Conservation (phyloP, 2,113 vertebrate genomes). For the Pelobates fuscus region DNA sequence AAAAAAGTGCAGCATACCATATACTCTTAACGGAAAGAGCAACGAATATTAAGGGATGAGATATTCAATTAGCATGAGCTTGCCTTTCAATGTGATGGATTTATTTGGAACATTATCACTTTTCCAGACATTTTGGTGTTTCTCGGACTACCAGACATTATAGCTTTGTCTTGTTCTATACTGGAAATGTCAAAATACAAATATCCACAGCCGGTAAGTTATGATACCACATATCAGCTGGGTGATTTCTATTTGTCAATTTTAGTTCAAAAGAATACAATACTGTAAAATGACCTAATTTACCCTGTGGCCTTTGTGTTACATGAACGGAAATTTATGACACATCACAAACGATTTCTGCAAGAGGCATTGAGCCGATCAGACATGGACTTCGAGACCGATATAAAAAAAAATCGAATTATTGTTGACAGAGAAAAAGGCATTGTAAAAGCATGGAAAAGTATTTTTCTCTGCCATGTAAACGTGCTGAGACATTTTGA, state of each 20-base stretch:
- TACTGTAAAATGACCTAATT: slow-evolving; percentile 14
- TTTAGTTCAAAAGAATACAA: slow-evolving; percentile 9
- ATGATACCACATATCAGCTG: slow-evolving; percentile 10
- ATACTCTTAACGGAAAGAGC: slow-evolving; percentile 1
- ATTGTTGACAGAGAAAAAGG: slow-evolving; percentile 9
- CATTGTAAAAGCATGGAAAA: slow-evolving; percentile 5
- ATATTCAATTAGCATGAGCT: slow-evolving; percentile 13
- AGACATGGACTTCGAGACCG: slow-evolving; percentile 3
- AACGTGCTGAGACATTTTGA: neutral
- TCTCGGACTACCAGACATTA: slow-evolving; percentile 12
- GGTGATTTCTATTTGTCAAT: slow-evolving; percentile 8
- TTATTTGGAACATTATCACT: neutral
- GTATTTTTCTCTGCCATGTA: neutral
- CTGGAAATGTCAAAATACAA: slow-evolving; percentile 1
- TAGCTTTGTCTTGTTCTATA: neutral
- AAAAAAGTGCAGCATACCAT: slow-evolving; percentile 8
- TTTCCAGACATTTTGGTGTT: neutral
- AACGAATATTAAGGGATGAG: neutral
- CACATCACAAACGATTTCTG: slow-evolving; percentile 2
- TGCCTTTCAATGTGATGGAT: neutral
- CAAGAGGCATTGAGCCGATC: neutral
- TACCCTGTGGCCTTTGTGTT: slow-evolving; percentile 11
- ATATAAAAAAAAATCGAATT: slow-evolving; percentile 15
- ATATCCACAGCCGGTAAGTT: neutral
- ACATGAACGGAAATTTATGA: neutral